Base-by-base conservation (phyloP, 1,140 invertebrate species). In the Orius insidiosus region DNA sequence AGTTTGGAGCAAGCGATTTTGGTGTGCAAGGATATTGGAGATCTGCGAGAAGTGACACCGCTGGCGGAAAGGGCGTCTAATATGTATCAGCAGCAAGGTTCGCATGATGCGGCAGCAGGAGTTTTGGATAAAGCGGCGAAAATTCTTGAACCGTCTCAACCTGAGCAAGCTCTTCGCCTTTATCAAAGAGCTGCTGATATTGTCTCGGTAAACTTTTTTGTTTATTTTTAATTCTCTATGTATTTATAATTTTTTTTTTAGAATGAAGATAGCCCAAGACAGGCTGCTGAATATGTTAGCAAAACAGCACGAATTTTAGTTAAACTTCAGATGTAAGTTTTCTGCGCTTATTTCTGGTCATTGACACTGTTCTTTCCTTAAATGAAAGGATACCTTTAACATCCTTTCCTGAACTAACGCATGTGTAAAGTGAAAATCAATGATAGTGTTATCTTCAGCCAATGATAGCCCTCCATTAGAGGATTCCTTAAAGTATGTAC, bases 51-150 rank as follows among this genome's bases (percentile, higher is more conserved):
- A 56, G 69, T 89, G 35, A 74, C 75, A 31, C 68, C 74, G 19
- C 61, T 90, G 49, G 83, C 86, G 16, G 76, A 86, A 52, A 71
- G 76, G 46, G 79, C 90, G 3, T 80, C 82, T 46, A 71, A 70
- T 45, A 63, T 93, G 49, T 98, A 89, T 61, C 81, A 89, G 54
- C 80, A 87, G 60, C 80, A 95, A 62, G 93, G 92, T 7, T 89
- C 83, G 14, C 77, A 82, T 1, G 92, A 96, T 59, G 83, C 89
- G 32, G 92, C 82, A 8, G 85, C 86, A 5, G 66, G 75, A 9
- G 73, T 80, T 8, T 66, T 96, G 15, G 87, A 93, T 50, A 94
- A 93, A 66, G 84, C 80, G 24, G 92, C 81, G 2, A 95, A 94
- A 66, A 80, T 95, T 54, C 62, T 95, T 3, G 88, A 95, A 61